Conservation (phyloP, 2,888 invertebrate genomes). For the Ophion slaviceki region DNA sequence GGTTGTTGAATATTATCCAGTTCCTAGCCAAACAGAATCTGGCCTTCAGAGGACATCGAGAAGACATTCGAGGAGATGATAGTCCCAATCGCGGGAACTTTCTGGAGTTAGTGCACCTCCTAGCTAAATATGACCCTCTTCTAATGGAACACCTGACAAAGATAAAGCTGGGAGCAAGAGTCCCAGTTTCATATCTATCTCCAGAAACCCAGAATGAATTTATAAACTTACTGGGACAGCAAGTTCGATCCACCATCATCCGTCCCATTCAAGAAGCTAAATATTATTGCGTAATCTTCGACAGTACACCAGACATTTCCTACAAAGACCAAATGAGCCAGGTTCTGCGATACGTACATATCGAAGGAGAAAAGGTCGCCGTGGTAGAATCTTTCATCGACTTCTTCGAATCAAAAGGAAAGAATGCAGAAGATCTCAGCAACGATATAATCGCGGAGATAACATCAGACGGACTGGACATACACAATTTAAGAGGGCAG, state of each 20-base stretch:
- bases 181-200: slow-evolving; percentile 58
- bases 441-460: slow-evolving; percentile 59
- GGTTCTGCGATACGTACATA: slow-evolving; percentile 68
- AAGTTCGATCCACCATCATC: slow-evolving; percentile 39
- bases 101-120: slow-evolving; percentile 56
- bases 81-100: slow-evolving; percentile 50
- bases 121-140: slow-evolving; percentile 66
- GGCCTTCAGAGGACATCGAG: background rate
- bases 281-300: slow-evolving; percentile 48
- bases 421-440: slow-evolving; percentile 42
- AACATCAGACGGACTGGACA: slow-evolving; percentile 64
- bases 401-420: slow-evolving; percentile 67
- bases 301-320: slow-evolving; percentile 47
- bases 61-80: background rate
- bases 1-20: background rate
- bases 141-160: slow-evolving; percentile 58
- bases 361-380: slow-evolving; percentile 64
- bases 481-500: slow-evolving; percentile 62
- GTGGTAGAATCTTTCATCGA: slow-evolving; percentile 71
- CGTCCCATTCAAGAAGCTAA: slow-evolving; percentile 32
- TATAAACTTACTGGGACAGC: slow-evolving; percentile 41
- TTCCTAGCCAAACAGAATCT: background rate
- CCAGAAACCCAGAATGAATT: slow-evolving; percentile 62
- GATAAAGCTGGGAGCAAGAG: slow-evolving; percentile 53
- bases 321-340: slow-evolving; percentile 70